phyloP scores from a whole-genome alignment of 2,797 vertebrate genomes.

The Huso huso region DNA sequence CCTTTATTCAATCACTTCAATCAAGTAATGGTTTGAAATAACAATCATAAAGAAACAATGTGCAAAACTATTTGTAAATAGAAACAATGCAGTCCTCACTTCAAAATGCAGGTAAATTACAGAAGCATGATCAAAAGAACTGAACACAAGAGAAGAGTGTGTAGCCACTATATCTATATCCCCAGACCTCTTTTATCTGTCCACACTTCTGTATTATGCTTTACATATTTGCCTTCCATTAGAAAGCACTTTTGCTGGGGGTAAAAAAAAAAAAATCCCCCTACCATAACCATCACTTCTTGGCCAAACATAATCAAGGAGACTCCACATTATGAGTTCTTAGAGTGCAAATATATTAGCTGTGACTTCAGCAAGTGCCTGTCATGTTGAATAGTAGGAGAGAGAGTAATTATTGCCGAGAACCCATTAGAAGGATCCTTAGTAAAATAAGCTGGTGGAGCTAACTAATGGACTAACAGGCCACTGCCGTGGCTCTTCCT shows the following conservation, averaged over 20 bases:
- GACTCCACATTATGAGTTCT: slow-evolving; percentile 47
- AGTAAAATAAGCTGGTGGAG: slow-evolving; percentile 72
- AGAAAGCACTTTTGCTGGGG: slow-evolving; percentile 26
- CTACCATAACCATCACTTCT: slow-evolving; percentile 40
- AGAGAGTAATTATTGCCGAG: slow-evolving; percentile 75
- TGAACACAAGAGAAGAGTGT: not conserved
- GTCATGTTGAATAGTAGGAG: slow-evolving; percentile 73
- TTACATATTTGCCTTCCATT: slow-evolving; percentile 15
- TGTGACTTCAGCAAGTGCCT: slow-evolving; percentile 64
- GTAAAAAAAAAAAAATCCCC: slow-evolving; percentile 37
- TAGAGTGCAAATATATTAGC: slow-evolving; percentile 72
- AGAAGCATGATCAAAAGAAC: not conserved
- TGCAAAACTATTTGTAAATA: too few relatives aligned
- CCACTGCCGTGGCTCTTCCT: slow-evolving; percentile 61
- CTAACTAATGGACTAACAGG: slow-evolving; percentile 78
- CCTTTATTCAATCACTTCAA: too few relatives aligned
- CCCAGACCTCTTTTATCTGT: too few relatives aligned
- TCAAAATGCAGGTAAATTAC: not conserved
- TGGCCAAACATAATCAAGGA: slow-evolving; percentile 51
- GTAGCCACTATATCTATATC: too few relatives aligned
- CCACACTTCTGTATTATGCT: not conserved
- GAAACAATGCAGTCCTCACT: too few relatives aligned
- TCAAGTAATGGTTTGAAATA: too few relatives aligned
- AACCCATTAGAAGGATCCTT: slow-evolving; percentile 76
- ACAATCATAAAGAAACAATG: too few relatives aligned